Evolutionary conservation across 2,888 invertebrate genomes (phyloP).

Genomic region (Diabrotica balteata): DNA sequence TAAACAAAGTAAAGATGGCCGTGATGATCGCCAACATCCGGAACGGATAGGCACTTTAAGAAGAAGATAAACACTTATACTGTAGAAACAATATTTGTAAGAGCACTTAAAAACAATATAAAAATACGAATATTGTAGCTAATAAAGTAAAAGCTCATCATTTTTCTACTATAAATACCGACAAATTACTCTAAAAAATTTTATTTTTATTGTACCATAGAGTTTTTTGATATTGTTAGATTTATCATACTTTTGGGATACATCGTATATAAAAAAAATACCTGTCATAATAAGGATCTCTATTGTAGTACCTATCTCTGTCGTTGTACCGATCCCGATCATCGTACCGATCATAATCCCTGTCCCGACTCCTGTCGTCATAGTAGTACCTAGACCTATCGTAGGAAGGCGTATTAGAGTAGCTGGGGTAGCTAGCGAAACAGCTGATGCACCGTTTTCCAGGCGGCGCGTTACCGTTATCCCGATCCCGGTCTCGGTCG

Average conservation of each 20-base stretch:
- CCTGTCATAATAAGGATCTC: conserved; percentile 30
- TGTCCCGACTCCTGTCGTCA: conserved; percentile 23
- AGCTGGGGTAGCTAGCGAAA: conserved; percentile 35
- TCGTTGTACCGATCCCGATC: conserved; percentile 25
- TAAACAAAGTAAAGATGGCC: no score
- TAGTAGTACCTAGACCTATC: conserved; percentile 34
- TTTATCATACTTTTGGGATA: background rate
- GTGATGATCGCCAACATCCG: no score
- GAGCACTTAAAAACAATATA: no score
- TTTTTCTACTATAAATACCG: no score
- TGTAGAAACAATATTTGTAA: no score
- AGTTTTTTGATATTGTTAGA: background rate
- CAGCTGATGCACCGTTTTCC: conserved; percentile 45
- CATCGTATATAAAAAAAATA: conserved; percentile 3
- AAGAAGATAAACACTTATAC: no score
- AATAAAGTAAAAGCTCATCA: no score
- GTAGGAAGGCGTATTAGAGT: conserved; percentile 33
- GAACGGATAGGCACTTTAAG: no score
- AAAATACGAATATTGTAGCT: no score
- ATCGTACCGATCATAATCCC: conserved; percentile 14
- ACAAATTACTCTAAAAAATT: background rate
- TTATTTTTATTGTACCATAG: background rate
- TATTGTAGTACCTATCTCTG: conserved; percentile 30
- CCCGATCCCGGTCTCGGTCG: conserved; percentile 20
- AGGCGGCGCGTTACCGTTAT: conserved; percentile 18